These are phyloP conservation scores for Pelagia noctiluca DNA, from an alignment of 30 jellyfish, hydroid and myxozoan genomes.

Conservation along the genomic window DNA sequence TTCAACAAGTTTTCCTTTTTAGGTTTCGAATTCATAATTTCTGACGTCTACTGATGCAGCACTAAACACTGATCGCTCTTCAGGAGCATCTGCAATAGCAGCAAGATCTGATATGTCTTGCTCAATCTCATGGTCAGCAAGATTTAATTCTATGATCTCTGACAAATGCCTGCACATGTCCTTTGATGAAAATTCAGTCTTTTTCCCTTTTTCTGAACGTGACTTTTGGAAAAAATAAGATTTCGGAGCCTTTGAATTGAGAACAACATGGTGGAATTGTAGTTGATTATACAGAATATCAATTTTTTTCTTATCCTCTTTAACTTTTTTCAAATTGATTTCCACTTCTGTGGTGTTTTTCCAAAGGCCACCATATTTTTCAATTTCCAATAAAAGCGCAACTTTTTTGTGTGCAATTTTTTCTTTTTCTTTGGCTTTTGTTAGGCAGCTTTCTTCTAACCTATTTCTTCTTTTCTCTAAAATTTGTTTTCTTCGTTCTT, in stretches of 20 bases:
- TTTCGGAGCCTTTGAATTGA: constrained; percentile 10
- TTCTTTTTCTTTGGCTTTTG: no score
- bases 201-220: neutral
- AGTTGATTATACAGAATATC: constrained; percentile 13
- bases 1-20: neutral
- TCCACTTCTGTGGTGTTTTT: constrained; percentile 7
- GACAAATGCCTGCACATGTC: constrained; percentile 18
- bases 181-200: neutral
- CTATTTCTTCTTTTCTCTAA: neutral
- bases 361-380: constrained; percentile 22
- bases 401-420: neutral
- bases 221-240: constrained; percentile 4
- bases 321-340: neutral
- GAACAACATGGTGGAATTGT: constrained; percentile 29
- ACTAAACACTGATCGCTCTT: constrained; percentile 3
- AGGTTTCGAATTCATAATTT: neutral
- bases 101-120: no score
- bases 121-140: neutral
- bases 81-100: neutral
- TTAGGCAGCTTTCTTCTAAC: neutral
- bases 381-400: neutral
- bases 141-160: constrained; percentile 13
- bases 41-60: neutral
- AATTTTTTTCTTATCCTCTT: constrained; percentile 7
- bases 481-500: neutral